Conservation (phyloP, 2,797 vertebrate species). For the Argya squamiceps region DNA sequence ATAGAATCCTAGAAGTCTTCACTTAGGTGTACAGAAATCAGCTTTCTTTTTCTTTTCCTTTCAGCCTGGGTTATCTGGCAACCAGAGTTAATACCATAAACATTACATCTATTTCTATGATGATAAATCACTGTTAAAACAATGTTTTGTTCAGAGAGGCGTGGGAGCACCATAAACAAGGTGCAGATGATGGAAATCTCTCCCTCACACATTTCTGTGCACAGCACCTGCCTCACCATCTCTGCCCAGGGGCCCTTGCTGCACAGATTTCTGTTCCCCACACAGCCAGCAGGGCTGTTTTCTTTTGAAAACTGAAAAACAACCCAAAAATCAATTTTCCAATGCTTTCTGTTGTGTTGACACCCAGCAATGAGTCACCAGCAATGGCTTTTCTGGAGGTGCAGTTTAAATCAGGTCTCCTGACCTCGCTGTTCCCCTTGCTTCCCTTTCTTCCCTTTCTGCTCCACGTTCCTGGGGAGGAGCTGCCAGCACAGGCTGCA, state of each 20-base stretch:
- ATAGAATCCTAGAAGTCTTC: neutral
- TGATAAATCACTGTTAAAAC: neutral
- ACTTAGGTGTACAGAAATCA: neutral
- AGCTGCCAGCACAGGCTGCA: neutral
- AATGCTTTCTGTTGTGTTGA: neutral
- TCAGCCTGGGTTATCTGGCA: neutral
- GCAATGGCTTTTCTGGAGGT: neutral
- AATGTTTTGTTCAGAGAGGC: neutral
- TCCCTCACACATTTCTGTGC: neutral
- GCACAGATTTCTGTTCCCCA: neutral
- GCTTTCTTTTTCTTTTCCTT: neutral
- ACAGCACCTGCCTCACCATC: neutral
- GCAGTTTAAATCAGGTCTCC: neutral
- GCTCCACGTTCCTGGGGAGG: neutral
- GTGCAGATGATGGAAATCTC: neutral
- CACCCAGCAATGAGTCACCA: neutral
- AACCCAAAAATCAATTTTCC: too few relatives aligned
- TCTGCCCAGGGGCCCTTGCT: neutral
- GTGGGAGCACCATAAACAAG: accelerated
- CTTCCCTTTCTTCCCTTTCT: neutral
- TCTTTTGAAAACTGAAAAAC: neutral
- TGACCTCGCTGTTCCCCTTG: neutral
- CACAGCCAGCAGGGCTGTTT: neutral
- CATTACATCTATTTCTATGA: neutral
- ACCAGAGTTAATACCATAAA: neutral